Evolutionary conservation across 2,888 invertebrate species (phyloP), one percentile per base, ranked within the genome.

Genomic region (Phortica okadai): DNA sequence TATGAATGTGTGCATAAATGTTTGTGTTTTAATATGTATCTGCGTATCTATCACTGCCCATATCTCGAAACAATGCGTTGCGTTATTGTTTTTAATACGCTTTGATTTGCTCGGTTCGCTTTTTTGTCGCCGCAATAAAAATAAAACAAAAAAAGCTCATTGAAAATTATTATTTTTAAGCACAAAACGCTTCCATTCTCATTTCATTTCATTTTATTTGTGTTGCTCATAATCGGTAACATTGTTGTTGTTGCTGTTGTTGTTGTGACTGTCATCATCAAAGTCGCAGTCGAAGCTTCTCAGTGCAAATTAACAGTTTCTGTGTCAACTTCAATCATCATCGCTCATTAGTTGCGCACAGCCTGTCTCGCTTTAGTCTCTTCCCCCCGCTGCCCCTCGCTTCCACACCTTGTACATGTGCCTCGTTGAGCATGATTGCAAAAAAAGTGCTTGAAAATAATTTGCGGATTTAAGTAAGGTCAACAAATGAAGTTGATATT

Each of bases 11-110:
- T 72, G 14, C 25, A n/a, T 54, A 50, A 7, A 33, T 50, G 25
- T 66, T 11, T 66, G 66, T 66, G 66, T 66, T 11, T 66, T 16
- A 11, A 21, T 70, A 42, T 42, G 54, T 70, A 21, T 70, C 44
- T 76, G 82, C 74, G 73, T 79, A 78, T 78, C 82, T 16, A 62
- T 62, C 50, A 3, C 2, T 50, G 50, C 50, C 10, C 33, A 8
- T 62, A 25, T 62, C 25, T 16, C 16, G 62, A 69, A 16, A 50
- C 69, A 69, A 69, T 69, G 69, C 50, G 45, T 45, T 69, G 69
- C 45, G 69, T 69, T 69, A 69, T 69, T 69, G 69, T 69, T 45
- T 69, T 69, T 45, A 62, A 62, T 62, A 25, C 62, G 62, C 62
- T 62, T 62, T 62, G 62, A 62, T 62, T 62, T 62, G 50, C 50